These are phyloP conservation scores for Lasiurus cinereus DNA, from an alignment of 2,113 vertebrate genomes.

Conservation along the genomic window DNA sequence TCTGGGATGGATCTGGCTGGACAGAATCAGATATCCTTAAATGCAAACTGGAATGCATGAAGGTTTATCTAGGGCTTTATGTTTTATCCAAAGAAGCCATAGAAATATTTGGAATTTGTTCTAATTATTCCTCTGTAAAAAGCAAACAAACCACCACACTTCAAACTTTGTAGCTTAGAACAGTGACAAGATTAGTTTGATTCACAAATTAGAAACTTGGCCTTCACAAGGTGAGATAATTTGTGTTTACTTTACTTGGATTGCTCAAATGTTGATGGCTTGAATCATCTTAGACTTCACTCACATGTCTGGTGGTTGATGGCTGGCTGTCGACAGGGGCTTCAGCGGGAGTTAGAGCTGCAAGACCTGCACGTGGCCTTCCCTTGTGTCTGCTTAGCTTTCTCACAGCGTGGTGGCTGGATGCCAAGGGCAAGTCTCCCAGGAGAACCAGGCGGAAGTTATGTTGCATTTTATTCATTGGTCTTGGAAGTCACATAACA, in stretches of 20 bases:
- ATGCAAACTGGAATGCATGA: constrained; percentile 12
- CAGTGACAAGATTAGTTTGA: constrained; percentile 14
- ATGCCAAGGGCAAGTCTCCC: background rate
- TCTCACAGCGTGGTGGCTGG: background rate
- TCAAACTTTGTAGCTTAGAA: background rate
- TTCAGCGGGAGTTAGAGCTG: background rate
- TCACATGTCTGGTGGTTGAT: background rate
- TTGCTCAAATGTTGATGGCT: background rate
- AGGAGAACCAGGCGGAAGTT: background rate
- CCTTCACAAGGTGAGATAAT: background rate
- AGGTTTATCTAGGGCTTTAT: background rate
- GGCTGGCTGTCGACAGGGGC: background rate
- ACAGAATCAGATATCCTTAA: constrained; percentile 45
- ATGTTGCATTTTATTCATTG: constrained; percentile 1
- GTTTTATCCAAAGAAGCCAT: constrained; percentile 28
- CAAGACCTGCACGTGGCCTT: background rate
- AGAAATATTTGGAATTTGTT: constrained; percentile 46
- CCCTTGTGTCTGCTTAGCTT: background rate
- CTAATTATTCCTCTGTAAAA: background rate
- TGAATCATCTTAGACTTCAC: background rate
- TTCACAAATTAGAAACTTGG: constrained; percentile 39
- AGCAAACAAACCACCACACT: background rate
- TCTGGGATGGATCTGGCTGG: background rate
- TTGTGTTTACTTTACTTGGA: background rate
- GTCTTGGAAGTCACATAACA: constrained; percentile 13